Evolutionary conservation across 92 coral and sea anemone genomes (phyloP), one percentile per base, ranked within the genome.

Genomic region (Phenganax stokvisi): DNA sequence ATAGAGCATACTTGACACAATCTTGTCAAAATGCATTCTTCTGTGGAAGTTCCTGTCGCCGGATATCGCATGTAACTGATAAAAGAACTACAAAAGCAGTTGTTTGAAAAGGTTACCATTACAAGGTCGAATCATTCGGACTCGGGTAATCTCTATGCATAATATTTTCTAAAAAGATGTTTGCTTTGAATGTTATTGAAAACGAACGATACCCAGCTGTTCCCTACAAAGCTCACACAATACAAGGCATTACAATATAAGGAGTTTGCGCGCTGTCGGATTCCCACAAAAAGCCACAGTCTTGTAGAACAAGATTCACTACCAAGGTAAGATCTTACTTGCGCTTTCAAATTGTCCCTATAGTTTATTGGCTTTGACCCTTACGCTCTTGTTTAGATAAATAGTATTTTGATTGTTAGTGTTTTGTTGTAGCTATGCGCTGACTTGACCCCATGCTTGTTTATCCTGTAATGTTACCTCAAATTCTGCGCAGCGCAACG

Each of bases 131-230:
- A 2, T 37, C 47, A 37, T 37, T 37, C 47, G 2, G 47, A 37
- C 47, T 37, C 47, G 47, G 47, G 5, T 37, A 37, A 5, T 12
- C 20, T 30, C 53, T 30, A 53, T 37, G 47, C 47, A 11, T 68
- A 68, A 29, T 68, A 53, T 68, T 17, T 28, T 68, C 13, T 51
- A 9, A 37, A 20, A 68, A 17, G 12, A 25, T 9, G 70, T 57
- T 76, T 76, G 58, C 54, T 76, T 75, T 9, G 5, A 15, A 29
- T 52, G 30, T 11, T 64, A 57, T 76, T 76, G 81, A 76, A 29
- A 20, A 57, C 53, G 51, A 56, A 44, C 51, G 81, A 64, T 37
- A 20, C 27, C 70, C 81, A 59, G 67, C 81, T 58, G 81, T n/a
- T 68, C 81, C 3, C 65, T 44, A 44, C 37, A 25, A 13, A 58